Evolutionary conservation across 2,113 vertebrate genomes (phyloP).

Genomic region (Andinoacara biseriatus): DNA sequence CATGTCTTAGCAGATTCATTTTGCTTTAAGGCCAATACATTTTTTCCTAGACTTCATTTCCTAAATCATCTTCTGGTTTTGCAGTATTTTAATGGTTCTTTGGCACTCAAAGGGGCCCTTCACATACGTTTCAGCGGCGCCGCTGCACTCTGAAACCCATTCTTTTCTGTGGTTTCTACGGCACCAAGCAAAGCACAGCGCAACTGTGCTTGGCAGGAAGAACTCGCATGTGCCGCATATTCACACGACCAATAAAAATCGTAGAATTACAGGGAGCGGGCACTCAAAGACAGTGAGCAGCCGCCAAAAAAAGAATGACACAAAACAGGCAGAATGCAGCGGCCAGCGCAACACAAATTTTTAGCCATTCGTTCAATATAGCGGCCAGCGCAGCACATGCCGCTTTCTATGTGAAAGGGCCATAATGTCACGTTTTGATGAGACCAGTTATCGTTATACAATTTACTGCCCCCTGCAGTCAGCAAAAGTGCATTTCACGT

Average conservation of each 20-base stretch:
- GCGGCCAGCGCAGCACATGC: neutral
- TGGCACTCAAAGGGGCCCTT: neutral
- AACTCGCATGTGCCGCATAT: neutral
- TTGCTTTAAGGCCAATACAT: slow-evolving; percentile 18
- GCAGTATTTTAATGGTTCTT: neutral
- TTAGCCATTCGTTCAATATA: neutral
- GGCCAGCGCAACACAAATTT: neutral
- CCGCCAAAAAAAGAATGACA: too few relatives aligned
- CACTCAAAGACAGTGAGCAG: too few relatives aligned
- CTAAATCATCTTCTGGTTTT: neutral
- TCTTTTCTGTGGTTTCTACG: neutral
- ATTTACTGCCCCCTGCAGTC: slow-evolving; percentile 19
- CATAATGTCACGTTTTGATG: neutral
- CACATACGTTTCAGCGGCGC: neutral
- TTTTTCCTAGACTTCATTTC: neutral
- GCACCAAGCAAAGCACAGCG: neutral
- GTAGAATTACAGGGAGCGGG: neutral
- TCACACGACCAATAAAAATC: fast-evolving
- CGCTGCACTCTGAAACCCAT: neutral
- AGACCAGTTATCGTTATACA: slow-evolving; percentile 16
- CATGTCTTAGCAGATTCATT: slow-evolving; percentile 13
- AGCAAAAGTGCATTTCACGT: neutral
- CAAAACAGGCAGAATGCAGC: neutral
- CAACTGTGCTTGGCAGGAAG: neutral
- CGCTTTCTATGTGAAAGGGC: neutral